phyloP scores from a whole-genome alignment of 1,140 invertebrate genomes.

The Coptotermes formosanus region DNA sequence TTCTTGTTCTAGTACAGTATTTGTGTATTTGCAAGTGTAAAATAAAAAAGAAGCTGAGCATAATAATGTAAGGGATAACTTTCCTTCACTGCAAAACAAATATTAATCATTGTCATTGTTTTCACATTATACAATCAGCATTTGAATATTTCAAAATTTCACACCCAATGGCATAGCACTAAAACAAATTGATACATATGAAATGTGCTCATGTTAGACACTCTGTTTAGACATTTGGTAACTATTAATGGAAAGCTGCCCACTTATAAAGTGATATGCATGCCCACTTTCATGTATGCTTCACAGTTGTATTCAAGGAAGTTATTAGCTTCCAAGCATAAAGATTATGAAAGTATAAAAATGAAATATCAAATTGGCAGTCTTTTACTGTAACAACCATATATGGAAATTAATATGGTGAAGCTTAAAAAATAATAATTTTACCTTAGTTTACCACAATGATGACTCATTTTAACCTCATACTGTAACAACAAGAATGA shows the following conservation, averaged over 20 bases:
- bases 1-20: background rate
- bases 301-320: background rate
- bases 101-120: no score
- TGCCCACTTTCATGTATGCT: conserved; percentile 8
- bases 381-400: conserved; percentile 26
- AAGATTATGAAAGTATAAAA: background rate
- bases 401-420: conserved; percentile 22
- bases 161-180: background rate
- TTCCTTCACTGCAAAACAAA: no score
- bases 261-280: conserved; percentile 14
- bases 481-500: background rate
- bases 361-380: conserved; percentile 23
- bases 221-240: conserved; percentile 15
- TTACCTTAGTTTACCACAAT: background rate
- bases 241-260: conserved; percentile 20
- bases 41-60: background rate
- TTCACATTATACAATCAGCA: background rate
- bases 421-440: conserved; percentile 2
- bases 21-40: background rate
- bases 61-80: background rate
- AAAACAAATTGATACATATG: background rate
- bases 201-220: conserved; percentile 20
- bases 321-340: conserved; percentile 20
- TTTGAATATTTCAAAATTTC: background rate
- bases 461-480: background rate